Conservation (phyloP, 2,888 invertebrate genomes). For the Lepidonotus clava region DNA sequence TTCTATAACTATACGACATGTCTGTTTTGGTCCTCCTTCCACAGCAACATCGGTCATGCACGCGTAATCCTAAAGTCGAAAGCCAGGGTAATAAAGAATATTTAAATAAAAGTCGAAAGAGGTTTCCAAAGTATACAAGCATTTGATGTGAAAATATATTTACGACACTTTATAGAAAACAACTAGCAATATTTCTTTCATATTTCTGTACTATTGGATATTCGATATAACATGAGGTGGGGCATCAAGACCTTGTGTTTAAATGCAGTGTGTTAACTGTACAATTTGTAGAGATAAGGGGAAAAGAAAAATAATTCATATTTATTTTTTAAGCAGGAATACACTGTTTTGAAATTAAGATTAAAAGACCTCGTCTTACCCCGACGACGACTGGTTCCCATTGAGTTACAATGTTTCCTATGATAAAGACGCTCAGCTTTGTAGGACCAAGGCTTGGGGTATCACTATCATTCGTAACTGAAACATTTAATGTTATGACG, state of each 20-base stretch:
- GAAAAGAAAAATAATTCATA: no score
- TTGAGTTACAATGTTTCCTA: not conserved
- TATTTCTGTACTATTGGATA: not conserved
- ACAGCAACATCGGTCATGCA: not conserved
- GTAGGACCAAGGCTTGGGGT: not conserved
- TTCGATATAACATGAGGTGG: no score
- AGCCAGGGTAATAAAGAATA: not conserved
- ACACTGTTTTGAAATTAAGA: no score
- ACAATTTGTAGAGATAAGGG: no score
- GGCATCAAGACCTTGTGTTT: no score
- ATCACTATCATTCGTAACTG: not conserved
- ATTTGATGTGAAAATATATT: not conserved
- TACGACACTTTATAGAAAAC: not conserved
- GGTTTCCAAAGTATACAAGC: no score
- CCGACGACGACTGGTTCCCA: not conserved
- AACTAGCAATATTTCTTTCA: not conserved
- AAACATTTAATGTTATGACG: not conserved
- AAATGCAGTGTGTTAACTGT: no score
- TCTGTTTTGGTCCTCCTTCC: not conserved
- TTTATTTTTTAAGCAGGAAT: no score
- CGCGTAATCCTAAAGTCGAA: not conserved
- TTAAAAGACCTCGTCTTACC: not conserved
- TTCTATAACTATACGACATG: not conserved
- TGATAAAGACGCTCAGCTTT: not conserved
- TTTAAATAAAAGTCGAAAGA: no score